These are phyloP conservation scores for Ectropis crepuscularia DNA, from an alignment of 2,888 invertebrate genomes.

Conservation along the genomic window DNA sequence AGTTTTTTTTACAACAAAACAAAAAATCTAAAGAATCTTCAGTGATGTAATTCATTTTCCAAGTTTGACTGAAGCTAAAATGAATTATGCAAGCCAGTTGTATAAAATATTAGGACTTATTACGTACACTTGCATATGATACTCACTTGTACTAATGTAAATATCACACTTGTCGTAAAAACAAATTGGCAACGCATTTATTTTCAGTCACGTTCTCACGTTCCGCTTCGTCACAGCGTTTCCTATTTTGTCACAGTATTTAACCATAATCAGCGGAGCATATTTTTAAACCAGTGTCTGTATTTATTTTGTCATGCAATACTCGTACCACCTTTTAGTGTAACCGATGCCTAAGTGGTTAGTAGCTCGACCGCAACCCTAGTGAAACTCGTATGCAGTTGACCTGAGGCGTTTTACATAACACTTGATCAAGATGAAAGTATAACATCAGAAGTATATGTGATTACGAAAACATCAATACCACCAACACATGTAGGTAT, in stretches of 20 bases:
- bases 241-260: conserved; percentile 24
- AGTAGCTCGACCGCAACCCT: conserved; percentile 15
- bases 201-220: conserved; percentile 23
- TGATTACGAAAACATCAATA: too few relatives aligned
- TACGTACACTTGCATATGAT: not conserved
- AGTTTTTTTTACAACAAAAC: too few relatives aligned
- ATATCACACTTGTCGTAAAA: conserved; percentile 2
- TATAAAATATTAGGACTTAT: not conserved
- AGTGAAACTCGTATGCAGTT: conserved; percentile 8
- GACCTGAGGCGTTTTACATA: conserved; percentile 10
- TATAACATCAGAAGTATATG: conserved; percentile 1
- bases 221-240: conserved; percentile 19
- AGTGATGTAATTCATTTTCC: too few relatives aligned
- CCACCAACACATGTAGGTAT: too few relatives aligned
- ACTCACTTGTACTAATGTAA: not conserved
- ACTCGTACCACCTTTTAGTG: conserved; percentile 2
- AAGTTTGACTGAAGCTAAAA: too few relatives aligned
- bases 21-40: too few relatives aligned
- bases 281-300: conserved; percentile 6
- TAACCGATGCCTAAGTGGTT: conserved; percentile 16
- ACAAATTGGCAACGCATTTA: conserved; percentile 20
- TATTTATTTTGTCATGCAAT: conserved; percentile 21
- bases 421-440: conserved; percentile 19
- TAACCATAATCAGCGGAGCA: conserved; percentile 12
- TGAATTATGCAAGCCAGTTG: too few relatives aligned